Evolutionary conservation across 2,888 invertebrate species (phyloP), one percentile per base, ranked within the genome.

Genomic region (Sesia bembeciformis): DNA sequence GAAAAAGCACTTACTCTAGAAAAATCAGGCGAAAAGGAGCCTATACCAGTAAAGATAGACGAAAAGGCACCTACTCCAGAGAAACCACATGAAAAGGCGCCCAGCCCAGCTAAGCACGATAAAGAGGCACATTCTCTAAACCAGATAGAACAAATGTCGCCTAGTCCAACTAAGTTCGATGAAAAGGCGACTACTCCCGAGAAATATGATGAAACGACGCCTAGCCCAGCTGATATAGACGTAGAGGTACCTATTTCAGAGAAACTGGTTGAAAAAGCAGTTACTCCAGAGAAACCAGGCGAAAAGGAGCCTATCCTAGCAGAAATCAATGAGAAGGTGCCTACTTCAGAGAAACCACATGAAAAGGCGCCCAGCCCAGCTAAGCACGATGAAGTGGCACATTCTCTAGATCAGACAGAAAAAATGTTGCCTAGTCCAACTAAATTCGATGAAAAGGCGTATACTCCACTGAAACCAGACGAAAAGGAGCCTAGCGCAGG

Each of bases 311-410:
- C 39, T 39, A 50, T 38, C 39, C 5, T 38, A 5, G 7, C 6
- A 0, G 23, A 39, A 5, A 5, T 50, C 2, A 38, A 54, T 0
- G 54, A 62, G 0, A 62, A 63, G 40, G 55, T 40, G 39, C 52
- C 57, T 0, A 62, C 54, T n/a, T 57, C 54, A 4, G 40, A 49
- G 4, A 51, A 56, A 40, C 40, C 46, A 39, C 3, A 39, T 3
- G 53, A 55, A 0, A 51, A 53, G 7, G 56, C 53, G 56, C 53
- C 50, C 39, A 46, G 46, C 50, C 2, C 50, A 23, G 5, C 6
- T 4, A 50, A 39, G 7, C 3, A 4, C 3, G 39, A 50, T 5
- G 39, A 38, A 0, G 42, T 2, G 7, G 42, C 5, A 42, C 23
- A 6, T 42, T 42, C 42, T 7, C 42, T 5, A 42, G 7, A 42